These are phyloP conservation scores for Lateolabrax maculatus DNA, from an alignment of 2,797 vertebrate genomes.

Conservation along the genomic window DNA sequence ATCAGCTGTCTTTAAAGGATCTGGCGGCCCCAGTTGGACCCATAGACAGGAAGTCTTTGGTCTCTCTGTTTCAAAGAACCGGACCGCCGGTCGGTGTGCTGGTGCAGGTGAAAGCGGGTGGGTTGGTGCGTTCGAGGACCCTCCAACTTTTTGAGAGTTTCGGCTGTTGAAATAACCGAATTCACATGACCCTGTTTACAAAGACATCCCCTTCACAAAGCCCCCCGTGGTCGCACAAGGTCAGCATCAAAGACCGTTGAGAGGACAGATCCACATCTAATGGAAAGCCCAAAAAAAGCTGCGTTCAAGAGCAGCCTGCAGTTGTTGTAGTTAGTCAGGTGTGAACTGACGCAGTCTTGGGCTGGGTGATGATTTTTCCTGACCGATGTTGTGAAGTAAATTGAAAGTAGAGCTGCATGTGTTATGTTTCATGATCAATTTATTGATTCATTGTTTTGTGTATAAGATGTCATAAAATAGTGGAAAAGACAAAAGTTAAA, in stretches of 20 bases:
- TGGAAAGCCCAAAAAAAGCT: neutral
- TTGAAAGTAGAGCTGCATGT: too few species aligned
- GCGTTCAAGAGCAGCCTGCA: slow-evolving; percentile 1
- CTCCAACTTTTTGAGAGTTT: slow-evolving; percentile 1
- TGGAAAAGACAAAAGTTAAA: too few species aligned
- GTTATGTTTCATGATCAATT: too few species aligned
- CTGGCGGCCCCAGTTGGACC: neutral
- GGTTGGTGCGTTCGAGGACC: slow-evolving; percentile 5
- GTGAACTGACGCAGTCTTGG: too few species aligned
- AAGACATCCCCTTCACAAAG: neutral
- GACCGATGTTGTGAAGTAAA: too few species aligned
- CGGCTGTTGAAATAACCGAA: neutral
- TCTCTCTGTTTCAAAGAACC: too few species aligned
- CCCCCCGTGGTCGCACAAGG: neutral
- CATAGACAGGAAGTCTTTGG: slow-evolving; percentile 17
- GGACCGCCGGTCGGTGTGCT: neutral
- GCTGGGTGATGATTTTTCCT: too few species aligned
- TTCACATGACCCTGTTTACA: neutral
- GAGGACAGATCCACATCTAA: neutral
- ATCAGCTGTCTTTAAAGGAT: slow-evolving; percentile 13
- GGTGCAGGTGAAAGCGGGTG: neutral
- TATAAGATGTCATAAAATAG: too few species aligned
- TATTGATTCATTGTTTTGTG: too few species aligned
- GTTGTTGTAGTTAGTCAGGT: neutral
- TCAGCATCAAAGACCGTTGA: neutral